phyloP scores from a whole-genome alignment of 2,888 invertebrate genomes.

The Synergus laeviventris region DNA sequence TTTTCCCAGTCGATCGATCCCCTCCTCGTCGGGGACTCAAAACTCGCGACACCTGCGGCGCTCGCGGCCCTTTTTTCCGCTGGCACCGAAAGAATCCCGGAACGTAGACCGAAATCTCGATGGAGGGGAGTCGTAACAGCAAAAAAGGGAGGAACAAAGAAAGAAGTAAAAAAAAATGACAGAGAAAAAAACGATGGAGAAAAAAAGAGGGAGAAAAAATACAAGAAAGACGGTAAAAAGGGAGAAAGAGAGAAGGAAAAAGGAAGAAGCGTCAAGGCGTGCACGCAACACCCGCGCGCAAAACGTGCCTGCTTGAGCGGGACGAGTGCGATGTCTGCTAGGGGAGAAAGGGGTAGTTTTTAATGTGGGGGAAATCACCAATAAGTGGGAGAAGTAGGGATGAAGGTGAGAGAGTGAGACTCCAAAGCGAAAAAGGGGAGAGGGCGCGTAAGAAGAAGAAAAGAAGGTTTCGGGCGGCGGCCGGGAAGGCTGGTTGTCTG shows the following conservation, averaged over 20 bases:
- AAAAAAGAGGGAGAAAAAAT: slow-evolving; percentile 40
- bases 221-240: slow-evolving; percentile 35
- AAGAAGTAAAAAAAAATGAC: slow-evolving; percentile 29
- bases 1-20: slow-evolving; percentile 34
- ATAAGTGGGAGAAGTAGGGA: slow-evolving; percentile 44
- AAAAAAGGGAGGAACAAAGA: slow-evolving; percentile 33
- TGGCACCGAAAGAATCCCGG: slow-evolving; percentile 43
- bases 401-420: slow-evolving; percentile 47
- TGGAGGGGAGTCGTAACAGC: slow-evolving; percentile 37
- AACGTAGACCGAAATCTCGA: slow-evolving; percentile 41
- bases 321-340: slow-evolving; percentile 48
- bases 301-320: slow-evolving; percentile 60
- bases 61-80: slow-evolving; percentile 47
- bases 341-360: slow-evolving; percentile 38
- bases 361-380: slow-evolving; percentile 34
- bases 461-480: slow-evolving; percentile 71
- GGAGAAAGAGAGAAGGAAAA: slow-evolving; percentile 25
- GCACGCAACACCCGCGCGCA: slow-evolving; percentile 66
- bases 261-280: slow-evolving; percentile 56
- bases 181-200: slow-evolving; percentile 32
- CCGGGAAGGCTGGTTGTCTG: slow-evolving; percentile 71
- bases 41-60: slow-evolving; percentile 45
- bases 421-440: slow-evolving; percentile 51
- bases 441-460: slow-evolving; percentile 55
- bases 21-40: slow-evolving; percentile 38